These are phyloP conservation scores for Ladona fulva DNA, from an alignment of 1,140 invertebrate species.

Conservation along the genomic window DNA sequence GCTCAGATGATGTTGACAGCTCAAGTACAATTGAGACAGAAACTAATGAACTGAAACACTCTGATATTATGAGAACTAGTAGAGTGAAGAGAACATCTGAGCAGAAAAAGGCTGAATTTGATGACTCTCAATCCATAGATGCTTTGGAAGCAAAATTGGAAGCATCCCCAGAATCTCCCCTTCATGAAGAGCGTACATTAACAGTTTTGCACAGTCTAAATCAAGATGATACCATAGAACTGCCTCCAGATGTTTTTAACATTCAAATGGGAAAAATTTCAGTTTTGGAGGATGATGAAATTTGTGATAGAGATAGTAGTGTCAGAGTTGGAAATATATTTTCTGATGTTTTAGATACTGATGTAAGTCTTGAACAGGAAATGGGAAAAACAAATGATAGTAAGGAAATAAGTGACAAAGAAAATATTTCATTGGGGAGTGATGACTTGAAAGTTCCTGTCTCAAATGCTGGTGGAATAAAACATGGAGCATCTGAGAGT, in stretches of 20 bases:
- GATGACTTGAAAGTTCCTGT: background rate
- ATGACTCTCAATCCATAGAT: background rate
- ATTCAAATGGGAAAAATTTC: constrained; percentile 28
- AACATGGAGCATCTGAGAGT: background rate
- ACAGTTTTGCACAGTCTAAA: constrained; percentile 12
- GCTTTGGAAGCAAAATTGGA: background rate
- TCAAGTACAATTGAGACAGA: background rate
- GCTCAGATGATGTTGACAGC: background rate
- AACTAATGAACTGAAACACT: too few relatives aligned
- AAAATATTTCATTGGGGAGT: background rate
- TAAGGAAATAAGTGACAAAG: constrained; percentile 13
- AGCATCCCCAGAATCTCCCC: constrained; percentile 25
- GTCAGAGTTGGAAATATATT: constrained; percentile 3
- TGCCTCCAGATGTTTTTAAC: constrained; percentile 26
- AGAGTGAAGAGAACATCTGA: background rate
- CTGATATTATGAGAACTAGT: too few relatives aligned
- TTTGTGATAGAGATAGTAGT: constrained; percentile 14
- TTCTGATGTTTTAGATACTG: background rate
- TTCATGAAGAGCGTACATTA: constrained; percentile 24
- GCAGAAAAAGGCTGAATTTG: background rate
- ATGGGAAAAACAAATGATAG: constrained; percentile 1
- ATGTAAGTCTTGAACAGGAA: background rate
- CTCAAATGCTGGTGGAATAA: background rate
- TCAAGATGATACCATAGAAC: background rate
- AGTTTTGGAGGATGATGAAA: constrained; percentile 25